Percentiles rank a stretch among this genome's conserved stretches.
phyloP scores from a whole-genome alignment of 2,797 vertebrate genomes.

The Coilia nasus region DNA sequence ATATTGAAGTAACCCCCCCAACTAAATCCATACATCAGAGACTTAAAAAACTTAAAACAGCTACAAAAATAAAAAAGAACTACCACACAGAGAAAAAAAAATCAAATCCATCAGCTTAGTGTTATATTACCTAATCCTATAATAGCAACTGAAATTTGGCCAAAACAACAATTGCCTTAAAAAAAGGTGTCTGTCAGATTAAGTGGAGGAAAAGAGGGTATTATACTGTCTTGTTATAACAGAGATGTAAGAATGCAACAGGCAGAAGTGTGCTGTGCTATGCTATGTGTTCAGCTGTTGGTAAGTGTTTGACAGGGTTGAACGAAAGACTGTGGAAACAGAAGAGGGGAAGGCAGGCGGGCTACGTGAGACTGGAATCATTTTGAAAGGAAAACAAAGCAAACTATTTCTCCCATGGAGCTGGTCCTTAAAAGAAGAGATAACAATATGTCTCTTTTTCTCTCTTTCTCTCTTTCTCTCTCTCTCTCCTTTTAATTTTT shows the following conservation, averaged over 20 bases:
- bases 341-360: neutral
- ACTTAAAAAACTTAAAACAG: conserved; percentile 62
- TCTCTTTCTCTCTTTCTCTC: neutral
- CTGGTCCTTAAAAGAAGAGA: conserved; percentile 44
- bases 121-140: conserved; percentile 78
- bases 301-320: neutral
- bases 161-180: conserved; percentile 68
- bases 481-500: conserved; percentile 51
- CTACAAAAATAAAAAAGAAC: conserved; percentile 77
- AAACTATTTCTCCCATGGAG: conserved; percentile 38
- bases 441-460: conserved; percentile 51
- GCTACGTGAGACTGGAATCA: conserved; percentile 38
- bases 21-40: conserved; percentile 63
- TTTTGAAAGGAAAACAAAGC: conserved; percentile 45
- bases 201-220: neutral
- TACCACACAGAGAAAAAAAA: conserved; percentile 71
- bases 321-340: conserved; percentile 5
- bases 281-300: neutral
- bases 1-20: conserved; percentile 76
- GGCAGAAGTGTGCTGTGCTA: neutral
- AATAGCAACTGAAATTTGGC: conserved; percentile 73
- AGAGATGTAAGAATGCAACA: conserved; percentile 16
- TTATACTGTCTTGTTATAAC: neutral
- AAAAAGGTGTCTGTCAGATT: conserved; percentile 33
- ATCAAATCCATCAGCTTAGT: conserved; percentile 73